phyloP scores from a whole-genome alignment of 1,140 invertebrate species.

The Drosophila melanogaster region DNA sequence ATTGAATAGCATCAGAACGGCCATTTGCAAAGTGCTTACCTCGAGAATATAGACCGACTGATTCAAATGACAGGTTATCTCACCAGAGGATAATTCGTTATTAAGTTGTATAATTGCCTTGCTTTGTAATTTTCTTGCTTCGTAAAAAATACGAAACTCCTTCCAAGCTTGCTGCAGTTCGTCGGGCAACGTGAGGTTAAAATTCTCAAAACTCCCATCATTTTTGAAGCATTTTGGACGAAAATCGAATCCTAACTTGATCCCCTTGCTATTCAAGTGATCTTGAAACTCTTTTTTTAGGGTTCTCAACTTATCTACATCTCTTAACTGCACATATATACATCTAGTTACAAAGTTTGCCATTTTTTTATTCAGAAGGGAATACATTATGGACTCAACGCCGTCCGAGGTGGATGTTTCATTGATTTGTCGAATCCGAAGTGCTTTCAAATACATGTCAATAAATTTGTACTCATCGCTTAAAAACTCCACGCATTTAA shows the following conservation, averaged over 20 bases:
- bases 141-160: conserved; percentile 4
- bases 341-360: fast-evolving
- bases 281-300: background rate
- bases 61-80: conserved; percentile 10
- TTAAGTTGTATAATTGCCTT: background rate
- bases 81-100: background rate
- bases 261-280: background rate
- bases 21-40: conserved; percentile 22
- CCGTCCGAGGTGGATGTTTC: conserved; percentile 11
- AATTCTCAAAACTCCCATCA: background rate
- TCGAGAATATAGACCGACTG: background rate
- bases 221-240: background rate
- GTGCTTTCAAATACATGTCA: background rate
- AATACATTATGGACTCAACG: conserved; percentile 13
- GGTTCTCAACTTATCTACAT: background rate
- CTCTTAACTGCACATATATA: background rate
- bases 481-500: background rate
- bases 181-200: conserved; percentile 1
- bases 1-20: conserved; percentile 28
- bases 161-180: conserved; percentile 5
- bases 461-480: conserved; percentile 3
- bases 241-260: conserved; percentile 11
- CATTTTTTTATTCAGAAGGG: background rate
- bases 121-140: no score
- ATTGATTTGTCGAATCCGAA: conserved; percentile 1